Evolutionary conservation across 2,888 invertebrate genomes (phyloP), one percentile per base, ranked within the genome.

Genomic region (Terebella lapidaria): DNA sequence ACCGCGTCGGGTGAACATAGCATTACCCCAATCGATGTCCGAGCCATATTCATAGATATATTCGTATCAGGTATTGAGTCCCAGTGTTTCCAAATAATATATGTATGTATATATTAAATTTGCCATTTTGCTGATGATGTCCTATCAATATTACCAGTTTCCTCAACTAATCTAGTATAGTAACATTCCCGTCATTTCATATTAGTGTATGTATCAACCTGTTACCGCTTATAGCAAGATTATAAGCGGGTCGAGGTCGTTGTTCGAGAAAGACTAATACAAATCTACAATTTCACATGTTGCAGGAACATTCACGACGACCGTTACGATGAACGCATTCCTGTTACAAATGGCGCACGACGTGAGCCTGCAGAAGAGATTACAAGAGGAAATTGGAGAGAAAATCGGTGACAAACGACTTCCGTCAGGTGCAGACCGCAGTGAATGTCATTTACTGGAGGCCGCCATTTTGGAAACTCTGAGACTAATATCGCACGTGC

Each of bases 301-400:
- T 18, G 4, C 58, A 74, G 76, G 75, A 3, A 73, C 75, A 4
- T 74, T 76, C 63, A 76, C 76, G 20, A 74, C 75, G 15, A 67
- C 74, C 2, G 72, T 74, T 1, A 66, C 76, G 3, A 59, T 76
- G 24, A 67, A 67, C 3, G 70, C 74, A 54, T 67, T 76, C 28
- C 62, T 76, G 18, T 62, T 75, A 10, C 52, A 73, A 2, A 60
- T 75, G 51, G 55, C 49, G 63, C 54, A 56, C 26, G 59, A 62
- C 54, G 22, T n/a, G 18, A 25, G 57, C 20, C 24, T 57, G n/a
- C 64, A 62, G 59, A 26, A 24, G 24, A 22, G 46, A n/a, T 30
- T 64, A 26, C 45, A 30, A 51, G 22, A 52, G 22, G 54, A 62
- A 45, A 51, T 64, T 3, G 57, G 56, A 26, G 20, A 27, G 2